These are phyloP conservation scores for Callimorpha dominula DNA, from an alignment of 2,888 invertebrate species.

Conservation along the genomic window DNA sequence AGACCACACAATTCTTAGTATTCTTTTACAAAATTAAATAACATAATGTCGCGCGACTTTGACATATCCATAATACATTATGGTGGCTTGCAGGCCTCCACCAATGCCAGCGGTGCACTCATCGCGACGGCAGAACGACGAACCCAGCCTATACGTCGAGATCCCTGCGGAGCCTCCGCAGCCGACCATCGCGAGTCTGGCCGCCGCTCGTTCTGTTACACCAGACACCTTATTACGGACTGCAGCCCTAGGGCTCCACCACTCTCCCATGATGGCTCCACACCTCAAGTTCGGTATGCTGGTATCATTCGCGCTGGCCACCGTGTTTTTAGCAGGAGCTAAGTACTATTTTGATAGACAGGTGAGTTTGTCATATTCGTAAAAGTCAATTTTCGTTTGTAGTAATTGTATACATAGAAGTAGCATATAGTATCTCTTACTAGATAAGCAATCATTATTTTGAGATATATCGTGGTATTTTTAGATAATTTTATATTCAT, in stretches of 20 bases:
- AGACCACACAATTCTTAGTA: not conserved
- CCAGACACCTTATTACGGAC: constrained; percentile 80
- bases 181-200: constrained; percentile 79
- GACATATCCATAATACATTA: not conserved
- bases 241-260: constrained; percentile 79
- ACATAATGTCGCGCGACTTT: no score
- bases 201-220: constrained; percentile 80
- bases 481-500: no score
- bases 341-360: constrained; percentile 91
- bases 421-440: no score
- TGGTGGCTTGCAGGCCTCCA: constrained; percentile 58
- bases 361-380: constrained; percentile 62
- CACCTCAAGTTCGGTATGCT: constrained; percentile 91
- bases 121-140: constrained; percentile 70
- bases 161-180: constrained; percentile 74
- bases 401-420: no score
- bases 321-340: constrained; percentile 90
- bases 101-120: constrained; percentile 72
- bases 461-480: no score
- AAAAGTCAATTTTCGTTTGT: no score
- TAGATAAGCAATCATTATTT: no score
- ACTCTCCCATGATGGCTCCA: constrained; percentile 84
- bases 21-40: no score
- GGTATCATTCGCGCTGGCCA: constrained; percentile 90
- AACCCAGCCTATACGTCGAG: constrained; percentile 81